Conservation (phyloP, 2,888 invertebrate species). For the Eilema caniola region DNA sequence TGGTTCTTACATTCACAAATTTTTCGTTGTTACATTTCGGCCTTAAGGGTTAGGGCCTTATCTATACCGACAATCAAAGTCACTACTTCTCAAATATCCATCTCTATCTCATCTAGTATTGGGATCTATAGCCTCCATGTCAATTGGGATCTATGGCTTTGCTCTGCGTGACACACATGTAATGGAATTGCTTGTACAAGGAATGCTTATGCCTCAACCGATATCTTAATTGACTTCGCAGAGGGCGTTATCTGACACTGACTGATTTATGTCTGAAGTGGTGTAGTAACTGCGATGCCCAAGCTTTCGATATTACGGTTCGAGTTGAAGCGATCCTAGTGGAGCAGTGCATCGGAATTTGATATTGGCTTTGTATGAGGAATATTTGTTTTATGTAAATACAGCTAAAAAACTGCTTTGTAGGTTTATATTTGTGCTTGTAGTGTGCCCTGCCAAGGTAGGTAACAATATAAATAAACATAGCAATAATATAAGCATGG, state of each 20-base stretch:
- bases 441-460: background rate
- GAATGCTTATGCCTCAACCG: background rate
- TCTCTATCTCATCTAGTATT: too few relatives aligned
- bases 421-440: too few relatives aligned
- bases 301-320: slow-evolving; percentile 9
- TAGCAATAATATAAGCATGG: background rate
- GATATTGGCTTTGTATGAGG: background rate
- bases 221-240: background rate
- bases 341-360: background rate
- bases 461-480: background rate
- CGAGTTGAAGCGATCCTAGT: slow-evolving; percentile 8
- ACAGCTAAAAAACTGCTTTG: too few relatives aligned
- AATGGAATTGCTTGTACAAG: background rate
- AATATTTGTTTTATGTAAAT: too few relatives aligned
- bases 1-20: background rate
- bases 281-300: background rate
- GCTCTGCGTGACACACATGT: background rate
- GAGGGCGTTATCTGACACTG: slow-evolving; percentile 14
- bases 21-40: background rate
- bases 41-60: background rate
- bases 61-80: background rate
- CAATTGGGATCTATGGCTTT: background rate
- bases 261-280: slow-evolving; percentile 12
- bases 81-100: too few relatives aligned
- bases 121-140: background rate